These are phyloP conservation scores for Oreochromis niloticus DNA, from an alignment of 2,113 vertebrate species.

Conservation along the genomic window DNA sequence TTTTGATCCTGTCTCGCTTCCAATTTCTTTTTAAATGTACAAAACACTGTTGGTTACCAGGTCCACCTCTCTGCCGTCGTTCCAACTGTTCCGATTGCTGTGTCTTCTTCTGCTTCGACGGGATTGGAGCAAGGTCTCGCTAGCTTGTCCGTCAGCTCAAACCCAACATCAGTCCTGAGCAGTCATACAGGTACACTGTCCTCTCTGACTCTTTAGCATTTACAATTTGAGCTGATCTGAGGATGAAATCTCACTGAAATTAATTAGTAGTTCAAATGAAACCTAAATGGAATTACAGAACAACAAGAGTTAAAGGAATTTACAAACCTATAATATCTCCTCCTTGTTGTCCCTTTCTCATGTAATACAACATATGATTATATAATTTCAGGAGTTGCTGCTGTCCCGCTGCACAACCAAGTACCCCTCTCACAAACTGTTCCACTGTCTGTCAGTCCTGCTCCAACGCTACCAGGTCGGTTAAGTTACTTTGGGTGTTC, in stretches of 20 bases:
- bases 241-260: background rate
- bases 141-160: constrained; percentile 77
- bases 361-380: background rate
- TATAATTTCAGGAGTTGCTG: constrained; percentile 72
- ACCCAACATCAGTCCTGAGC: constrained; percentile 68
- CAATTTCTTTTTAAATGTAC: background rate
- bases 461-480: constrained; percentile 78
- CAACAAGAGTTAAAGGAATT: background rate
- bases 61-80: constrained; percentile 88
- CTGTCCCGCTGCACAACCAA: constrained; percentile 77
- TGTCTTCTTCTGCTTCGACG: constrained; percentile 69
- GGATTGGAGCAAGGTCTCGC: constrained; percentile 79
- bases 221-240: background rate
- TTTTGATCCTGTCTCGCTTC: background rate
- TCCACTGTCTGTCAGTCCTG: constrained; percentile 65
- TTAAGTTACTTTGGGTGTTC: background rate
- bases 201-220: background rate
- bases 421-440: constrained; percentile 67
- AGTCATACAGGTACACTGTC: constrained; percentile 78
- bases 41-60: constrained; percentile 55
- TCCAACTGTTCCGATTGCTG: constrained; percentile 66
- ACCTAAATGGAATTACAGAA: background rate
- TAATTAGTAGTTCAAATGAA: background rate
- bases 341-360: background rate
- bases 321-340: background rate